These are phyloP conservation scores for Trypoxylus dichotomus DNA, from an alignment of 1,140 invertebrate genomes.

Conservation along the genomic window DNA sequence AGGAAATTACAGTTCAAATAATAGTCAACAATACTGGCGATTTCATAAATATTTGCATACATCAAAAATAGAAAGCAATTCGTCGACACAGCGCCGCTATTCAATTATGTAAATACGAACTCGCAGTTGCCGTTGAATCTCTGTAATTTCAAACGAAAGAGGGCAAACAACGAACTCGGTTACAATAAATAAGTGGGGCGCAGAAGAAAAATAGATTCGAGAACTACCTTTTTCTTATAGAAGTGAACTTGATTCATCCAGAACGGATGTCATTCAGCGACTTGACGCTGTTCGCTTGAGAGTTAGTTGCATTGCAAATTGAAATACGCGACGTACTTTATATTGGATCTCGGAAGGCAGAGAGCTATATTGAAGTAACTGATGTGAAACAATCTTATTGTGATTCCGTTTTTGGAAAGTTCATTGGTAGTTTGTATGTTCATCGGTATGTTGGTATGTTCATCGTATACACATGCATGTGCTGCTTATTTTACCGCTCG, in stretches of 20 bases:
- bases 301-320: not conserved
- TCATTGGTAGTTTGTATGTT: too few relatives aligned
- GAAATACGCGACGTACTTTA: not conserved
- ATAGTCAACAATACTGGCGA: not conserved
- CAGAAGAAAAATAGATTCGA: not conserved
- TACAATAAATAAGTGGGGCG: not conserved
- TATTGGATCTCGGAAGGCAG: not conserved
- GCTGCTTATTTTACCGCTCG: too few relatives aligned
- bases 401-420: not conserved
- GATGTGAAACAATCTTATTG: slow-evolving; percentile 10
- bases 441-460: too few relatives aligned
- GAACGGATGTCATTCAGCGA: not conserved
- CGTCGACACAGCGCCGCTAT: not conserved
- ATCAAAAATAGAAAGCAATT: not conserved
- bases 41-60: slow-evolving; percentile 11
- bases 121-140: not conserved
- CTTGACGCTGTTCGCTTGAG: not conserved
- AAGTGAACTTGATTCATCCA: not conserved
- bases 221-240: not conserved
- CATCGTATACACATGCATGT: not conserved
- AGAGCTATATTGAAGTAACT: not conserved
- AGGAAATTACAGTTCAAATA: not conserved
- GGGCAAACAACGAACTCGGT: not conserved
- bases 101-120: not conserved
- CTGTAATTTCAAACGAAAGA: not conserved